Evolutionary conservation across 2,797 vertebrate genomes (phyloP), one percentile per base, ranked within the genome.

Genomic region (Melanotaenia nigrans): DNA sequence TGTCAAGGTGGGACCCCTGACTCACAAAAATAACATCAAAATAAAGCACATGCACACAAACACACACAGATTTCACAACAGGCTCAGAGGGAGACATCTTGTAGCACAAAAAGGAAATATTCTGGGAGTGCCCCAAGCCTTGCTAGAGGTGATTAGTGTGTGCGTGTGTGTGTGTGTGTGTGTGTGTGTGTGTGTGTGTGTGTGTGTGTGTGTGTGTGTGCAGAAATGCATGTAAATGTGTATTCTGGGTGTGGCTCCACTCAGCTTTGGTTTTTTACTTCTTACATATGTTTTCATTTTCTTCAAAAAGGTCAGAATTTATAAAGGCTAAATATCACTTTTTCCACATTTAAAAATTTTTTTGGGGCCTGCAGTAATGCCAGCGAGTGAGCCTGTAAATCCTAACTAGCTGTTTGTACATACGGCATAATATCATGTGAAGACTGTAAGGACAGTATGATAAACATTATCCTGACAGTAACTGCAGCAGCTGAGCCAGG

Each of bases 1-100:
- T 80, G 83, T 89, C 80, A 90, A 89, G 82, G 87, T 90, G 83
- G 85, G 79, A 87, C 87, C 87, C 83, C 68, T 66, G 30, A 45
- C 64, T 68, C 70, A 65, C 24, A 68, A 81, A 11, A 38, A 71
- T 72, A 53, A 63, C 68, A 67, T 63, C 58, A 45, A 67, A 75
- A 65, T 45, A 33, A 28, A 35, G 65, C 64, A 59, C 51, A 71
- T 49, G 69, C 47, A 65, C 54, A 61, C 58, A 74, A 58, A 62
- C 45, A 65, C 36, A 38, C n/a, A 22, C 18, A 55, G n/a, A 60
- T 22, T 58, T 56, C 49, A 65, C 42, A 65, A 24, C 45, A 18
- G 33, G 59, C 73, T 75, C 67, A 35, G 30, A 68, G 79, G 71
- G 84, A 77, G 83, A 82, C 79, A 75, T 67, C 72, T 81, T 86